Base-by-base conservation (phyloP, 2,113 vertebrate genomes). In the Gavia stellata region DNA sequence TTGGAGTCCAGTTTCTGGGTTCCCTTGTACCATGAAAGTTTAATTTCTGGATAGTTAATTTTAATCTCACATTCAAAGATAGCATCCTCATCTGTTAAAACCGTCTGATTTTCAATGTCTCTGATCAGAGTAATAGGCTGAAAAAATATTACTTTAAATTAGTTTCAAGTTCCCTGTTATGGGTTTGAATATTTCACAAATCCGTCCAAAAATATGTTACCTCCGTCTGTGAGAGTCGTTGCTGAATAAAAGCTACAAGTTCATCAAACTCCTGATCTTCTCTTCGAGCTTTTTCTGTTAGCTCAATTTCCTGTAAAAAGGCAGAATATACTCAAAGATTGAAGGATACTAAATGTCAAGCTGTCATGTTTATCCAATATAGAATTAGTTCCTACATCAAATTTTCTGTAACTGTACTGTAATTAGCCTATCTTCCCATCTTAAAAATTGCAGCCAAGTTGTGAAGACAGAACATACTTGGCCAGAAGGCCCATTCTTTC, bases 31-130 rank as follows among this genome's bases (percentile, higher is more conserved):
- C 99, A 99, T 50, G 98, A 99, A 50, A 99, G 98, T 16, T 98
- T 98, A 96, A 99, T 99, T 98, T 99, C 99, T 31, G 99, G 99
- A 96, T 99, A 99, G 97, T 99, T 99, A 96, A 99, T 99, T 96
- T 98, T 98, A 97, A 99, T 98, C 70, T 98, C 98, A 94, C 99
- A 99, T 98, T 99, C 98, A 95, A 99, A 99, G 42, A 98, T 65
- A 61, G 99, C 99, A 49, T 98, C 98, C 74, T 98, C 98, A 92
- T 98, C 98, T 97, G 98, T 98, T 58, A 98, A 81, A 52, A 98
- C 97, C 1, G 91, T 98, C 96, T 99, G 99, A 97, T 99, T 98
- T 96, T 97, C 97, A 98, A 99, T 99, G 96, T 99, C 99, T 92
- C 98, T 99, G 94, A 99, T 85, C 90, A 99, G 98, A 78, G 98